Percentiles rank a stretch among this genome's conserved stretches.
phyloP scores from a whole-genome alignment of 37 sponge, comb jelly and placozoan species.

The Ephydatia muelleri region DNA sequence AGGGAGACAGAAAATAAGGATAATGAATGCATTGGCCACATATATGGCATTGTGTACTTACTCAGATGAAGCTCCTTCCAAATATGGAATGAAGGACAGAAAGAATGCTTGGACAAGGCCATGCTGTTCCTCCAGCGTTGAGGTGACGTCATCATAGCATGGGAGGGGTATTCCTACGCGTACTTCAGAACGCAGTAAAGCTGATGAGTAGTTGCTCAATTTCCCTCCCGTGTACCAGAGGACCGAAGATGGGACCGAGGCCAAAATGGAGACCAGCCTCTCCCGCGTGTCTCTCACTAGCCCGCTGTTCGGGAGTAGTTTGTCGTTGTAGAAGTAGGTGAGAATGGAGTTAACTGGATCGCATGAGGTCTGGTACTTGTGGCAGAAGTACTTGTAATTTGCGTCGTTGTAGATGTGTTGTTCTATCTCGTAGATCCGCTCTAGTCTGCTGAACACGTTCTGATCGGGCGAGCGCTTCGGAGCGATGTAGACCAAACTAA shows the following conservation, averaged over 20 bases:
- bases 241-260: not conserved
- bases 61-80: slow-evolving; percentile 40
- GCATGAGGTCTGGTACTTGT: slow-evolving; percentile 16
- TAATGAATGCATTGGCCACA: too few species aligned
- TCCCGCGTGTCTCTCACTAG: not conserved
- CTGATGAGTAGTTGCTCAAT: not conserved
- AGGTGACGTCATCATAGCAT: not conserved
- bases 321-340: slow-evolving; percentile 55
- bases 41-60: slow-evolving; percentile 25
- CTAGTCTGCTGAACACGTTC: slow-evolving; percentile 46
- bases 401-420: slow-evolving; percentile 22
- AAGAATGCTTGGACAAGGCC: slow-evolving; percentile 32
- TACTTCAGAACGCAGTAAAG: slow-evolving; percentile 54
- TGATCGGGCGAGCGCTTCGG: slow-evolving; percentile 6
- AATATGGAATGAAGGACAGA: slow-evolving; percentile 27
- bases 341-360: slow-evolving; percentile 65
- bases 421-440: slow-evolving; percentile 62
- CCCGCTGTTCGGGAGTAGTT: not conserved
- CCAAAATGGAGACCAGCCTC: not conserved
- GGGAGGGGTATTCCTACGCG: slow-evolving; percentile 53
- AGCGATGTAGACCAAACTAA: slow-evolving; percentile 58
- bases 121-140: slow-evolving; percentile 30
- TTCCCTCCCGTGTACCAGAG: slow-evolving; percentile 59
- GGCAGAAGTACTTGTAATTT: slow-evolving; percentile 44
- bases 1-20: too few species aligned